Evolutionary conservation across 2,797 vertebrate species (phyloP).

Genomic region (Chanos chanos): DNA sequence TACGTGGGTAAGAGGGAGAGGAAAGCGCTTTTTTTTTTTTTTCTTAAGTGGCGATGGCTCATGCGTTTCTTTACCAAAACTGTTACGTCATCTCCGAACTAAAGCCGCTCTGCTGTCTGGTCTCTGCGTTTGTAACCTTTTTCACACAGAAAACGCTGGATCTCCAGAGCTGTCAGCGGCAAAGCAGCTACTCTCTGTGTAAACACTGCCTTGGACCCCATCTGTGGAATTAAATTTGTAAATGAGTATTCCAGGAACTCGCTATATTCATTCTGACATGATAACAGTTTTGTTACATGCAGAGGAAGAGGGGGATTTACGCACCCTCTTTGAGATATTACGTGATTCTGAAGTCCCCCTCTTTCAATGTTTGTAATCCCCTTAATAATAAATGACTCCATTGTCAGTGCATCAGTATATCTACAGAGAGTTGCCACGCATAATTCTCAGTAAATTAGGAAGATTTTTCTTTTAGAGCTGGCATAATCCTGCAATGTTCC

Average conservation of each 20-base stretch:
- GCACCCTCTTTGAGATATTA: constrained; percentile 40
- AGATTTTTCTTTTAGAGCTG: constrained; percentile 19
- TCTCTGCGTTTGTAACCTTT: constrained; percentile 59
- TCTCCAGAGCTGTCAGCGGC: constrained; percentile 56
- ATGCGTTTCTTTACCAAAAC: background rate
- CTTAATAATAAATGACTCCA: constrained; percentile 36
- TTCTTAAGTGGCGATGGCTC: no score
- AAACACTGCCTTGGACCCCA: constrained; percentile 64
- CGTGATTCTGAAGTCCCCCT: constrained; percentile 34
- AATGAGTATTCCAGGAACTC: constrained; percentile 53
- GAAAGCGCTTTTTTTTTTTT: background rate
- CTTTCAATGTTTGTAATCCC: constrained; percentile 32
- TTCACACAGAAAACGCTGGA: constrained; percentile 44
- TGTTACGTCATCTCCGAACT: constrained; percentile 16
- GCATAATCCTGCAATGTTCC: constrained; percentile 25
- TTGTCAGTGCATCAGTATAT: constrained; percentile 28
- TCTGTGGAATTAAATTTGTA: constrained; percentile 68
- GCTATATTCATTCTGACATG: constrained; percentile 39
- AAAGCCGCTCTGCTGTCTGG: no score
- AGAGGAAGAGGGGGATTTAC: constrained; percentile 38
- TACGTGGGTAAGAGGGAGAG: background rate
- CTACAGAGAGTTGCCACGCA: constrained; percentile 26
- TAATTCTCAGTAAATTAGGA: constrained; percentile 30
- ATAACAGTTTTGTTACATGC: constrained; percentile 48
- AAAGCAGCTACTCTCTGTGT: constrained; percentile 50